A percentile compares a stretch with the other conserved stretches of the same genome.
Evolutionary conservation across 2,797 vertebrate genomes (phyloP).

Genomic region (Sebastes cheni): DNA sequence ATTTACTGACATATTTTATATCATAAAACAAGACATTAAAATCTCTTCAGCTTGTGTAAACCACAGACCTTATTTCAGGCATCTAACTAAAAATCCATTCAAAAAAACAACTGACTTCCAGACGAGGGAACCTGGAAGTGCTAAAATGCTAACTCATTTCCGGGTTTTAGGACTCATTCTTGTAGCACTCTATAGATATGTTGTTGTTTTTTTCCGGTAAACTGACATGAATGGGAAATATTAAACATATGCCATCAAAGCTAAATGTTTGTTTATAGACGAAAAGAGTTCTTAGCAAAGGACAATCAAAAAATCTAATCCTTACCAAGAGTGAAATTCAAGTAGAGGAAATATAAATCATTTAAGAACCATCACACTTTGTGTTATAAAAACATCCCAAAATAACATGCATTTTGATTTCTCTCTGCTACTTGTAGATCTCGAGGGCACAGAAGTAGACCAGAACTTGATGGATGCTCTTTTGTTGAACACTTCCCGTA

Average conservation of each 20-base stretch:
- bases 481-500: conserved; percentile 89
- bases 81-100: too few relatives aligned
- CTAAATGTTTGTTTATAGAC: not conserved
- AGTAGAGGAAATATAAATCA: not conserved
- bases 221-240: not conserved
- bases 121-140: too few relatives aligned
- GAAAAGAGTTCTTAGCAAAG: not conserved
- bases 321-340: not conserved
- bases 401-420: not conserved
- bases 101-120: too few relatives aligned
- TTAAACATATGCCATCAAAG: not conserved
- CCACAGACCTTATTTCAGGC: too few relatives aligned
- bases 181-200: not conserved
- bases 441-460: conserved; percentile 75
- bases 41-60: too few relatives aligned
- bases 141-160: too few relatives aligned
- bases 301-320: not conserved
- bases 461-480: conserved; percentile 90
- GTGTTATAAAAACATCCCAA: not conserved
- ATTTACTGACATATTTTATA: too few relatives aligned
- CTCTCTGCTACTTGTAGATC: conserved; percentile 33
- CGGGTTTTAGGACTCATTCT: too few relatives aligned
- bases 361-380: not conserved
- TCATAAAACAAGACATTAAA: too few relatives aligned
- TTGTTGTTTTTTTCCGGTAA: not conserved